Evolutionary conservation across 23 tunicate genomes (phyloP).

Genomic region (Trididemnum clinides): DNA sequence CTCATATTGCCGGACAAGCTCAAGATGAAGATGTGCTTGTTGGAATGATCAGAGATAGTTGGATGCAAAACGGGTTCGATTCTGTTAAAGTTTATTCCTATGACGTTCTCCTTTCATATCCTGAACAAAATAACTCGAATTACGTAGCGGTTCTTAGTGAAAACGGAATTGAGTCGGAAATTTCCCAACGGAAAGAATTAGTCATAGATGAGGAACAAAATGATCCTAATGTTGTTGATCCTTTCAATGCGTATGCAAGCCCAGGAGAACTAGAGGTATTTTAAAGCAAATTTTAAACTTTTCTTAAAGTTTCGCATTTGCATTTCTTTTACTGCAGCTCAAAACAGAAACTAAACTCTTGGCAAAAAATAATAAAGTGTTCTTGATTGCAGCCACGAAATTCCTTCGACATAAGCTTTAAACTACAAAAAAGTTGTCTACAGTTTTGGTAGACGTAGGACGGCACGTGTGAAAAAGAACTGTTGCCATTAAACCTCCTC

Average conservation of each 20-base stretch:
- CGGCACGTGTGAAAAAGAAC: no score
- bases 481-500: no score
- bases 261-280: slow-evolving; percentile 51
- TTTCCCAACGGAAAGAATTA: slow-evolving; percentile 56
- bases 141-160: slow-evolving; percentile 38
- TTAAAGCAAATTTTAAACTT: no score
- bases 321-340: no score
- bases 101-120: slow-evolving; percentile 79
- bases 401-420: no score
- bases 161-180: slow-evolving; percentile 34
- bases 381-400: no score
- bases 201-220: slow-evolving; percentile 57
- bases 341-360: no score
- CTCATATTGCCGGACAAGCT: slow-evolving; percentile 66
- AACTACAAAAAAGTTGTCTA: no score
- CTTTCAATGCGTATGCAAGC: slow-evolving; percentile 67
- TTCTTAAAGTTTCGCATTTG: no score
- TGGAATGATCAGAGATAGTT: slow-evolving; percentile 7
- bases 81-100: slow-evolving; percentile 44
- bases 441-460: no score
- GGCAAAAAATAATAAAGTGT: no score
- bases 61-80: slow-evolving; percentile 43
- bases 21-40: slow-evolving; percentile 43
- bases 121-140: slow-evolving; percentile 63
- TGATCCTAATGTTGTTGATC: slow-evolving; percentile 65